Evolutionary conservation across 2,797 vertebrate species (phyloP), one percentile per base, ranked within the genome.

Genomic region (Amblyopsis hoosieri): DNA sequence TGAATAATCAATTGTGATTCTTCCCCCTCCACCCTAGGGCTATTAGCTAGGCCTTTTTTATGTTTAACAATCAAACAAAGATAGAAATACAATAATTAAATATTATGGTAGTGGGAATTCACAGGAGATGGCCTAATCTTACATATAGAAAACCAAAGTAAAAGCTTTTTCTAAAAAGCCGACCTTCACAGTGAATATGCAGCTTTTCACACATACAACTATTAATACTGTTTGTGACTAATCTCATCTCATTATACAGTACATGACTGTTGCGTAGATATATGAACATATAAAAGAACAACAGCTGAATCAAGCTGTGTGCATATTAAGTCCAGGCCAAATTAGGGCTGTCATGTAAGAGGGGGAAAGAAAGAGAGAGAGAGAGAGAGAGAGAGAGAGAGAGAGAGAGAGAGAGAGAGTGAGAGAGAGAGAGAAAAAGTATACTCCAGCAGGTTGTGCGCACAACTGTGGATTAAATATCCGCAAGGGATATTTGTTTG

Each of bases 341-440:
- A 23, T 51, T 37, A 2, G 3, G 45, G 58, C 1, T 9, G 15
- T 57, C 11, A n/a, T 12, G 2, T 53, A 54, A 31, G 31, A 54
- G 12, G 31, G 52, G 17, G 13, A 29, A 54, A 29, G 17, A 17
- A 13, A 17, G 4, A 23, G 23, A 10, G 17, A 6, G 60, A 1
- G 56, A 55, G 46, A 75, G 47, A 3, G 15, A 2, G 58, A 10
- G 17, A 29, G 60, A 2, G 56, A 53, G 46, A 75, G 47, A 4
- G 15, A 2, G 58, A 23, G 23, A 17, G 14, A 52, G 50, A 19
- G 8, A 19, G 14, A 3, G 17, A 17, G 17, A 17, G 17, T 1
- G 17, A 17, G 17, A 17, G 17, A 10, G 17, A 23, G 60, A 1
- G 53, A 55, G 45, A 74, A 50, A 3, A 23, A 2, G 58, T 29